phyloP scores from a whole-genome alignment of 2,888 invertebrate genomes.

The Melolontha melolontha region DNA sequence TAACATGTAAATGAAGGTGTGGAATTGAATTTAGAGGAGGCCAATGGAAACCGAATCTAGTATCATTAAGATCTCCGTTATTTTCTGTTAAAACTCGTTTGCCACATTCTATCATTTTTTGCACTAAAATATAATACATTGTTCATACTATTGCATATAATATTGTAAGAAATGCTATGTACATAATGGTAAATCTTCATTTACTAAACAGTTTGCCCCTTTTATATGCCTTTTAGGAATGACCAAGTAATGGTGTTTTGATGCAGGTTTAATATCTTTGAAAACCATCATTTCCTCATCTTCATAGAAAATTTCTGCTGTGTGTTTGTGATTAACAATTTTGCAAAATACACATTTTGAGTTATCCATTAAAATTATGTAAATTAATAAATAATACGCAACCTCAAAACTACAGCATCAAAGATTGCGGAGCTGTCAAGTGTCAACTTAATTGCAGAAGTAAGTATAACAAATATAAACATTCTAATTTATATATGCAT shows the following conservation, averaged over 20 bases:
- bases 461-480: too few species aligned
- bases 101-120: constrained; percentile 74
- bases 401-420: too few species aligned
- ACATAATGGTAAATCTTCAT: constrained; percentile 78
- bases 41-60: constrained; percentile 86
- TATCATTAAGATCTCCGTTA: constrained; percentile 63
- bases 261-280: constrained; percentile 85
- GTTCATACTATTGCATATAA: constrained; percentile 22
- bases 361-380: constrained; percentile 12
- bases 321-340: constrained; percentile 73
- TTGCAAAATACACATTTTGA: constrained; percentile 79
- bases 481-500: too few species aligned
- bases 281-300: constrained; percentile 84
- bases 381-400: too few species aligned
- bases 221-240: constrained; percentile 82
- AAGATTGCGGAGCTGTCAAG: too few species aligned
- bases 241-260: constrained; percentile 82
- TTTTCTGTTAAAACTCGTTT: constrained; percentile 67
- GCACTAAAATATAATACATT: constrained; percentile 73
- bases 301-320: constrained; percentile 75
- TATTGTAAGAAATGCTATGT: constrained; percentile 58
- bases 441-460: too few species aligned
- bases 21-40: constrained; percentile 87
- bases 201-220: constrained; percentile 77
- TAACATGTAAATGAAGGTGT: constrained; percentile 89